A percentile compares a stretch with the other conserved stretches of the same genome.
These are phyloP conservation scores for Hyphantria cunea DNA, from an alignment of 1,140 invertebrate species.

Conservation along the genomic window DNA sequence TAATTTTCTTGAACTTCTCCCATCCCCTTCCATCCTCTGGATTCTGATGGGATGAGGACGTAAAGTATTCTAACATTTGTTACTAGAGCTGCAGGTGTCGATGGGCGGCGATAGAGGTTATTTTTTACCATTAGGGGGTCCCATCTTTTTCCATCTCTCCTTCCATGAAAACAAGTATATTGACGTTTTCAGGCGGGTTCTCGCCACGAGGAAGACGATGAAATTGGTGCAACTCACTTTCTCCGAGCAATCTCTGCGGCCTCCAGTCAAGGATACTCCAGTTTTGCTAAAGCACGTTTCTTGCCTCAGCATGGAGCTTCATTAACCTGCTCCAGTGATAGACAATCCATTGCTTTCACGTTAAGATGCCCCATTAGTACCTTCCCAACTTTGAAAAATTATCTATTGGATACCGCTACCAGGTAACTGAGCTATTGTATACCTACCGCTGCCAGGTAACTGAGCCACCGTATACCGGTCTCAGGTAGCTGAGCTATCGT, in stretches of 20 bases:
- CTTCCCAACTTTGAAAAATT: conserved; percentile 54
- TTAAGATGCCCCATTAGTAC: conserved; percentile 45
- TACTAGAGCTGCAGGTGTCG: too few species aligned
- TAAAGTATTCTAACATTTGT: too few species aligned
- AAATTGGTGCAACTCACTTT: conserved; percentile 59
- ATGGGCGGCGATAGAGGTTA: too few species aligned
- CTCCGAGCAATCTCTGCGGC: conserved; percentile 43
- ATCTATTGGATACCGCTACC: conserved; percentile 54
- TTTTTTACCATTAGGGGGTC: too few species aligned
- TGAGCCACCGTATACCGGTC: too few species aligned
- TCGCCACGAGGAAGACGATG: conserved; percentile 54
- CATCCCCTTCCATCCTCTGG: too few species aligned
- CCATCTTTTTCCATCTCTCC: too few species aligned
- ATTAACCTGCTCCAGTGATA: conserved; percentile 48
- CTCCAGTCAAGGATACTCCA: conserved; percentile 44
- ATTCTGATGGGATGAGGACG: too few species aligned
- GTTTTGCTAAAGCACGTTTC: conserved; percentile 49
- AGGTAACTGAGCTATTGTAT: conserved; percentile 51
- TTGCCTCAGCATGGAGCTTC: conserved; percentile 53
- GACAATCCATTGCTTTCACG: conserved; percentile 58
- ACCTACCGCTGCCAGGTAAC: too few species aligned
- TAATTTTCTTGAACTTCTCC: too few species aligned
- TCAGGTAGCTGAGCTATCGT: too few species aligned
- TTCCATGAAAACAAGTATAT: too few species aligned
- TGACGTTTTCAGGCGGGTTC: conserved; percentile 51